These are phyloP conservation scores for Drosophila tripunctata DNA, from an alignment of 2,888 invertebrate genomes.

Conservation along the genomic window DNA sequence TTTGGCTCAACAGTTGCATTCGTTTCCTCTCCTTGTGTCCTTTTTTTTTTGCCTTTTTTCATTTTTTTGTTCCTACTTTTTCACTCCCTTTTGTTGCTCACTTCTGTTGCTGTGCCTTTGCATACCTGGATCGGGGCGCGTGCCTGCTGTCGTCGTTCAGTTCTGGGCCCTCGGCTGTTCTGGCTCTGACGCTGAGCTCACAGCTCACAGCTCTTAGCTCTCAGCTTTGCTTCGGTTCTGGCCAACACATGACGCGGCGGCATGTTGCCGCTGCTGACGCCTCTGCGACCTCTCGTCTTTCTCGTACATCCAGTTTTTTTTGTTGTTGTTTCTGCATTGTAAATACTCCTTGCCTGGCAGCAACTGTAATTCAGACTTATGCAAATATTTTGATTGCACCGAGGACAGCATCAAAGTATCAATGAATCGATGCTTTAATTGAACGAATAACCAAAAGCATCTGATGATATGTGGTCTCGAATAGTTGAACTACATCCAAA, in stretches of 20 bases:
- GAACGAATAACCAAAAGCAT: slow-evolving; percentile 32
- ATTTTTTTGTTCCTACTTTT: slow-evolving; percentile 35
- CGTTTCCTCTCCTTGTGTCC: slow-evolving; percentile 47
- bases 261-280: slow-evolving; percentile 32
- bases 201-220: not conserved
- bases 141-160: slow-evolving; percentile 81
- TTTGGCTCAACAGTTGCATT: slow-evolving; percentile 70
- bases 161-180: slow-evolving; percentile 19
- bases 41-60: slow-evolving; percentile 32
- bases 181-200: slow-evolving; percentile 3
- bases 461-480: slow-evolving; percentile 26
- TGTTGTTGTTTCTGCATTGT: slow-evolving; percentile 4
- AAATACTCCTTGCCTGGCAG: slow-evolving; percentile 14
- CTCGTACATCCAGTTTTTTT: slow-evolving; percentile 28
- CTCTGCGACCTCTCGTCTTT: slow-evolving; percentile 13
- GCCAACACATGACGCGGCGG: slow-evolving; percentile 70
- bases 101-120: slow-evolving; percentile 34
- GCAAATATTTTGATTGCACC: slow-evolving; percentile 71
- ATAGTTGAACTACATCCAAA: not conserved
- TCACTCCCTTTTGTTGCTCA: slow-evolving; percentile 18
- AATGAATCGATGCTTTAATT: slow-evolving; percentile 46
- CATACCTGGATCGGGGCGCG: slow-evolving; percentile 77
- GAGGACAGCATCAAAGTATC: slow-evolving; percentile 42
- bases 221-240: slow-evolving; percentile 19
- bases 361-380: slow-evolving; percentile 71